Evolutionary conservation across 2,888 invertebrate genomes (phyloP).

Genomic region (Pardosa pseudoannulata): DNA sequence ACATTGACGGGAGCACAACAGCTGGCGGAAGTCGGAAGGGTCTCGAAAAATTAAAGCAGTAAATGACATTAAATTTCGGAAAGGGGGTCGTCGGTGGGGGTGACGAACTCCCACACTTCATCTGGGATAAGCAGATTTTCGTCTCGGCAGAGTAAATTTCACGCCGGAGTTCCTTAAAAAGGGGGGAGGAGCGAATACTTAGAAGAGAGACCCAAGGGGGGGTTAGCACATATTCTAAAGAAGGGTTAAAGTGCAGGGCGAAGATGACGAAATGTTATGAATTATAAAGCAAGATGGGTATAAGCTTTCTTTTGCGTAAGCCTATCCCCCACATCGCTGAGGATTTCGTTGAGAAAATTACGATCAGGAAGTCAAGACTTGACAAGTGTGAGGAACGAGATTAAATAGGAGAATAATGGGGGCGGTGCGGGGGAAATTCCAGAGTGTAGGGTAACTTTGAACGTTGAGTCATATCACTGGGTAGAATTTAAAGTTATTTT

Average conservation of each 20-base stretch:
- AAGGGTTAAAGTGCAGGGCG: not conserved
- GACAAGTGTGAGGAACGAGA: too few species aligned
- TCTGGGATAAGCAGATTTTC: not conserved
- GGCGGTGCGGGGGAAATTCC: too few species aligned
- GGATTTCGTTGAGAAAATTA: too few species aligned
- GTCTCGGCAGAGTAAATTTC: not conserved
- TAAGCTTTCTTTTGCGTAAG: too few species aligned
- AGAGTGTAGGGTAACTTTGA: too few species aligned
- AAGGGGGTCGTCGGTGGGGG: too few species aligned
- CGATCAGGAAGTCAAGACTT: too few species aligned
- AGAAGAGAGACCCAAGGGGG: not conserved
- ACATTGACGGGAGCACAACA: conserved; percentile 11
- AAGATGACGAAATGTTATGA: not conserved
- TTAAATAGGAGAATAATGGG: too few species aligned
- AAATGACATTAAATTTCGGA: conserved; percentile 1
- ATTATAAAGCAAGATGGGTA: conserved; percentile 11
- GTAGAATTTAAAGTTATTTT: too few species aligned
- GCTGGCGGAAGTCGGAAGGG: not conserved
- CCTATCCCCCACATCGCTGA: too few species aligned
- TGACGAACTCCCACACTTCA: not conserved
- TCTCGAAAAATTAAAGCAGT: not conserved
- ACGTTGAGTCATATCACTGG: too few species aligned
- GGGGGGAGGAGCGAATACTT: not conserved
- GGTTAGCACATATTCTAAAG: not conserved
- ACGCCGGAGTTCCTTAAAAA: not conserved